Conservation (phyloP, 2,797 vertebrate species). For the Emys orbicularis region DNA sequence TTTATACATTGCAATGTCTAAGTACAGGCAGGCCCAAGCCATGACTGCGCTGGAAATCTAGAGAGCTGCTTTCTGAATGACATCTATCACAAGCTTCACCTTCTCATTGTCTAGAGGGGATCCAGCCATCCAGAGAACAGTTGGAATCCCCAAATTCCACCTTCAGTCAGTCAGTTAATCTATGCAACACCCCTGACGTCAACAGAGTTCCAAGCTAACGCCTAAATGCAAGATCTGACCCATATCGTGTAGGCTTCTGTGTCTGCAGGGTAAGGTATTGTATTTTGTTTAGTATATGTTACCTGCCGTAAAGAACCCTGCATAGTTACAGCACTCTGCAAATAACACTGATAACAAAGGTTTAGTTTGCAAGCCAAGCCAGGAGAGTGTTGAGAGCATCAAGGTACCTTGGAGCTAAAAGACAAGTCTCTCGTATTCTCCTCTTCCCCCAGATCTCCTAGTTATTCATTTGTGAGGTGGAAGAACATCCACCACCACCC, state of each 20-base stretch:
- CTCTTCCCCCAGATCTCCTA: neutral
- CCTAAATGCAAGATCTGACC: neutral
- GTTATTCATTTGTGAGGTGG: neutral
- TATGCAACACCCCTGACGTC: neutral
- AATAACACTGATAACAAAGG: neutral
- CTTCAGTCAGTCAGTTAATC: neutral
- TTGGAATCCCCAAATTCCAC: neutral
- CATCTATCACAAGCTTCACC: neutral
- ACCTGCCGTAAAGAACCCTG: neutral
- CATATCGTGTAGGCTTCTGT: neutral
- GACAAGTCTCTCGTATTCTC: neutral
- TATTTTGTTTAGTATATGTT: neutral
- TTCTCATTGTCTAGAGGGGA: neutral
- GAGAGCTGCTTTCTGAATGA: neutral
- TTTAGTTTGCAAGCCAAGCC: neutral
- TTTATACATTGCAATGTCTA: neutral
- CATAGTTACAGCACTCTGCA: neutral
- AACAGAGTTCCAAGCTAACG: neutral
- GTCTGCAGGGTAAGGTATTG: neutral
- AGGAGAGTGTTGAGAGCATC: neutral
- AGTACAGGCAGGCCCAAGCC: neutral
- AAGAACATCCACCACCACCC: neutral
- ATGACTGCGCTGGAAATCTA: neutral
- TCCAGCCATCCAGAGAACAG: neutral
- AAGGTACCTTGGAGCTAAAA: neutral